These are phyloP conservation scores for Dolichotis patagonum DNA, from an alignment of 2,113 vertebrate genomes.

Conservation along the genomic window DNA sequence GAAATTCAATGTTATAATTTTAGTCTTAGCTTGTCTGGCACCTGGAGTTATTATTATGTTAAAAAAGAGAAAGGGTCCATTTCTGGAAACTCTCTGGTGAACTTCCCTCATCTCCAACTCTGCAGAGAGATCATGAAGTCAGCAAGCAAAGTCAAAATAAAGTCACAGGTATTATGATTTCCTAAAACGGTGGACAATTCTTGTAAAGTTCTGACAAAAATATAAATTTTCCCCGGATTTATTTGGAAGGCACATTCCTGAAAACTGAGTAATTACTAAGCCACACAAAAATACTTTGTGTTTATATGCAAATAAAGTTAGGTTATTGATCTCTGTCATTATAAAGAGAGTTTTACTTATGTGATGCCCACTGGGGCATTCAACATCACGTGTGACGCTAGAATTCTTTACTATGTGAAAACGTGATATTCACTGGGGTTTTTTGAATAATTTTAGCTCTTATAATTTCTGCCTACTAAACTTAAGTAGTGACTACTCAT, in stretches of 20 bases:
- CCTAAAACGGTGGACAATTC: neutral
- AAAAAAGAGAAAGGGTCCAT: neutral
- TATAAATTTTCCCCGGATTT: neutral
- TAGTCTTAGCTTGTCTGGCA: neutral
- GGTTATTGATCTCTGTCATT: neutral
- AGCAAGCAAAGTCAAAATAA: conserved; percentile 15
- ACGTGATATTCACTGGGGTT: neutral
- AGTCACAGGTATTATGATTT: neutral
- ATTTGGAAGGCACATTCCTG: neutral
- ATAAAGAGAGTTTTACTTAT: neutral
- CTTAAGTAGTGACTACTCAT: neutral
- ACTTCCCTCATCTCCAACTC: neutral
- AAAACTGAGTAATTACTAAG: conserved; percentile 8
- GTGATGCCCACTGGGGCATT: neutral
- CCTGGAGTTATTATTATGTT: conserved; percentile 24
- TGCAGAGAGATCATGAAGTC: neutral
- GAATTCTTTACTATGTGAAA: neutral
- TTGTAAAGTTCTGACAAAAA: conserved; percentile 13
- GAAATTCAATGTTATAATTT: conserved; percentile 29
- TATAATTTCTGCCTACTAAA: neutral
- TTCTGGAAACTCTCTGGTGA: neutral
- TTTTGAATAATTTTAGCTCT: neutral
- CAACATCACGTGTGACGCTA: neutral
- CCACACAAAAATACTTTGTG: neutral
- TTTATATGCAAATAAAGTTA: neutral